Base-by-base conservation (phyloP, 37 sponge, comb jelly and placozoan species). In the Axinella damicornis region DNA sequence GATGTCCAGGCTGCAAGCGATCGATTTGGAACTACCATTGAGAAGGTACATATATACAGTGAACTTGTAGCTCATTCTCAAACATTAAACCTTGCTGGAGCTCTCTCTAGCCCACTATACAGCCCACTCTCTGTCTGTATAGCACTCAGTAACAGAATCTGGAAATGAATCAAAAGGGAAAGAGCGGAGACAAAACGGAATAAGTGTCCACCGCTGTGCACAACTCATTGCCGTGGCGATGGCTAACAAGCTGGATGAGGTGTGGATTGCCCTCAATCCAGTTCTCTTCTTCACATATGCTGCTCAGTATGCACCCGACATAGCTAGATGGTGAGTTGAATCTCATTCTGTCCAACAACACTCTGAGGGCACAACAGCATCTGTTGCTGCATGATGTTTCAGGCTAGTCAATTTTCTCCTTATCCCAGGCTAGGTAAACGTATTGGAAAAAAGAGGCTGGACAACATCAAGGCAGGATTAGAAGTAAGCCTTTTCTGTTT, bases 251-350 rank as follows among this genome's bases (percentile, higher is more conserved):
- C 72, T 98, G 34, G 74, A 86, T 5, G 98, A 98, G 75, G 83
- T 88, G 58, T 98, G 98, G 98, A 98, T 98, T 34, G 85, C 92
- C 21, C 31, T 30, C 28, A 79, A 95, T 19, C 96, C 96, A 18
- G 28, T 91, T 32, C 87, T 98, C 24, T 59, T 98, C 63, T 89
- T 91, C 57, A 91, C 90, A 0, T 98, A 95, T 67, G 0, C 93
- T 11, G 54, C 68, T 6, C 96, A 98, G 80, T 98, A 95, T 65
- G 56, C 80, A 24, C 98, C 98, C 21, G 32, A 24, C 33, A 36
- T 83, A 12, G 87, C 86, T 2, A 85, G 65, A 57, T 86, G 89
- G 90, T 89, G 32, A 73, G 91, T 38, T 4, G 9, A 12, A 46
- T 46, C 46, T 46, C n/a, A 46, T 46, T 46, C 46, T 12, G 46